Evolutionary conservation across 2,888 invertebrate genomes (phyloP), one percentile per base, ranked within the genome.

Genomic region (Serrognathus titanus): DNA sequence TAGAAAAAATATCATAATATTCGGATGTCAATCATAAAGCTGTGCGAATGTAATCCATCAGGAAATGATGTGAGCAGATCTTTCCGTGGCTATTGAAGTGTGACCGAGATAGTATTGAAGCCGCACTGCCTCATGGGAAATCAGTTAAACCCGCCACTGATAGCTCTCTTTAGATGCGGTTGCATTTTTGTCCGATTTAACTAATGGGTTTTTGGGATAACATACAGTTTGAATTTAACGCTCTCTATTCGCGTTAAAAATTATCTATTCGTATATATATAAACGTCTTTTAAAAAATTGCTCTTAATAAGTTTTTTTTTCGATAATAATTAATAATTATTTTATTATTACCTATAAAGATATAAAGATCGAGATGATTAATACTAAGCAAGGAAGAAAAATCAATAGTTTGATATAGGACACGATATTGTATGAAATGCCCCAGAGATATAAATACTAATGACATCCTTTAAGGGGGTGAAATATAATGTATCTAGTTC

Each of bases 1-100:
- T 31, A 4, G 24, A 31, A 31, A 31, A 31, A 3, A 6, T 31
- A 31, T 31, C 24, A 6, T 53, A 43, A 57, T 49, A 47, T 54
- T 37, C 35, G 58, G 51, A 53, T 48, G 58, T 58, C 58, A 58
- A 58, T 58, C 58, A 51, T 46, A 47, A 57, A 50, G 50, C 51
- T 51, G 45, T 31, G 38, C 46, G 47, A 59, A 51, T 51, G 61
- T 63, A 69, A 69, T 69, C 68, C 66, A 74, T 76, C 76, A 55
- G 73, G 73, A 73, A 73, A 71, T 72, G 74, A 72, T 70, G 72
- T 70, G 73, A 74, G 68, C 71, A 67, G 70, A 53, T 57, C 74
- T 75, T 75, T 75, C 73, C 71, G 73, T 71, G 71, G 68, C 74
- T 75, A 76, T 76, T 77, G 72, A 76, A 77, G 76, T 75, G 76